phyloP scores from a whole-genome alignment of 2,797 vertebrate species.

The Notolabrus celidotus region DNA sequence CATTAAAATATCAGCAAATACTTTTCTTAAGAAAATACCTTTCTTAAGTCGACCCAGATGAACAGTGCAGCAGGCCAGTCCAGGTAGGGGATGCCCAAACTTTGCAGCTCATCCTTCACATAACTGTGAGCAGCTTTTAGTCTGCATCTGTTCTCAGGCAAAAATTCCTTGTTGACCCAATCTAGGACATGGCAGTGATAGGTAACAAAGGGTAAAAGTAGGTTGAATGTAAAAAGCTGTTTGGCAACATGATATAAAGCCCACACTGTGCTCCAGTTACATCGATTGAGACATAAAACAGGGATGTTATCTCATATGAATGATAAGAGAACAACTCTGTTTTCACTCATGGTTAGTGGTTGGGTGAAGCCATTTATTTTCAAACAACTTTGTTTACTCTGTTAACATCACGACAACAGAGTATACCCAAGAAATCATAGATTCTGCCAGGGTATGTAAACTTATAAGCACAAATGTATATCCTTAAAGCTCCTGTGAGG shows the following conservation, averaged over 20 bases:
- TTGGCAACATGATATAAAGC: neutral
- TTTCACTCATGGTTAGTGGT: too few relatives aligned
- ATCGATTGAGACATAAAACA: too few relatives aligned
- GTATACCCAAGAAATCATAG: too few relatives aligned
- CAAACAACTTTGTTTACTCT: too few relatives aligned
- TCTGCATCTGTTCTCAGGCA: slow-evolving; percentile 89
- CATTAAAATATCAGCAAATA: neutral
- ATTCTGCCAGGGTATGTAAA: too few relatives aligned
- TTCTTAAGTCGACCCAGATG: slow-evolving; percentile 94
- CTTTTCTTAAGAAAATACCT: slow-evolving; percentile 86
- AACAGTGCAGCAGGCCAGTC: slow-evolving; percentile 89
- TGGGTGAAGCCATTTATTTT: too few relatives aligned
- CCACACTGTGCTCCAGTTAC: slow-evolving; percentile 22
- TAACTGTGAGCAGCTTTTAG: slow-evolving; percentile 89
- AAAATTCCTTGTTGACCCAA: slow-evolving; percentile 92
- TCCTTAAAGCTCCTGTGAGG: too few relatives aligned
- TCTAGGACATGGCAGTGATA: slow-evolving; percentile 77
- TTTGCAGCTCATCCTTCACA: slow-evolving; percentile 87
- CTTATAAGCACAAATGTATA: too few relatives aligned
- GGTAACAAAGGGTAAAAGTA: slow-evolving; percentile 20
- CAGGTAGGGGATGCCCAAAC: slow-evolving; percentile 89
- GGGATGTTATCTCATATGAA: too few relatives aligned
- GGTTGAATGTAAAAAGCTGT: slow-evolving; percentile 32
- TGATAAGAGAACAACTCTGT: too few relatives aligned
- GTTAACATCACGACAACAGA: too few relatives aligned